Percentiles rank a stretch among this genome's conserved stretches.
Conservation (phyloP, 64 coral and sea anemone genomes). For the Acropora tenuis region DNA sequence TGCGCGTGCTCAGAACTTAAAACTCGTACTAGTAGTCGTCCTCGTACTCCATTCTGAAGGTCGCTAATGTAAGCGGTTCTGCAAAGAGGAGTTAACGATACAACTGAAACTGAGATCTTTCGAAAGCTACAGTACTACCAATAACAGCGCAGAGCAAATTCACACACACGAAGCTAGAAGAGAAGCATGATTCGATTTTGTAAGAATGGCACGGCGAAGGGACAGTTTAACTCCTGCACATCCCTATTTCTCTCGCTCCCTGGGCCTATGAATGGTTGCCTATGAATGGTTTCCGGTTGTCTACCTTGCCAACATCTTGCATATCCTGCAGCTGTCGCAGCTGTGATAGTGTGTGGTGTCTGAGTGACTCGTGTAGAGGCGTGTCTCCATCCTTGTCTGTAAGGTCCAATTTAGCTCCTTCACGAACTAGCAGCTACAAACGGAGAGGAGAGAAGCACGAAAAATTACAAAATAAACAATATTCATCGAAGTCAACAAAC, state of each 20-base stretch:
- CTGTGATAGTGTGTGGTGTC: constrained; percentile 97
- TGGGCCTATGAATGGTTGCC: no score
- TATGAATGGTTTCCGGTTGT: neutral
- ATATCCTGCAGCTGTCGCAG: constrained; percentile 94
- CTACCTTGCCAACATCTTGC: constrained; percentile 99
- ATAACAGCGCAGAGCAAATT: neutral
- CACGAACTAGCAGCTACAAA: constrained; percentile 84
- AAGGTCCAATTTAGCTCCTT: constrained; percentile 84
- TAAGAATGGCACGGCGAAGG: neutral
- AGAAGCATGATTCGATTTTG: neutral
- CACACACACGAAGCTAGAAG: neutral
- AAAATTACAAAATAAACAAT: neutral
- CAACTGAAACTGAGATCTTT: no score
- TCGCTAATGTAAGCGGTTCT: no score
- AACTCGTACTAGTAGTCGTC: no score
- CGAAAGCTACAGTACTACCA: no score
- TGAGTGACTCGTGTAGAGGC: constrained; percentile 87
- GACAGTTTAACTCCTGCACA: no score
- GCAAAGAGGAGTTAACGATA: no score
- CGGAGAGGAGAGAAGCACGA: neutral
- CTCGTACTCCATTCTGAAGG: no score
- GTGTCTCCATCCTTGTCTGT: constrained; percentile 98
- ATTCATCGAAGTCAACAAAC: neutral
- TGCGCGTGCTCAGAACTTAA: no score
- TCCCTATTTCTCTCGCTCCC: no score